A percentile compares a stretch with the other conserved stretches of the same genome.
These are phyloP conservation scores for Ips typographus DNA, from an alignment of 1,140 invertebrate genomes.

Conservation along the genomic window DNA sequence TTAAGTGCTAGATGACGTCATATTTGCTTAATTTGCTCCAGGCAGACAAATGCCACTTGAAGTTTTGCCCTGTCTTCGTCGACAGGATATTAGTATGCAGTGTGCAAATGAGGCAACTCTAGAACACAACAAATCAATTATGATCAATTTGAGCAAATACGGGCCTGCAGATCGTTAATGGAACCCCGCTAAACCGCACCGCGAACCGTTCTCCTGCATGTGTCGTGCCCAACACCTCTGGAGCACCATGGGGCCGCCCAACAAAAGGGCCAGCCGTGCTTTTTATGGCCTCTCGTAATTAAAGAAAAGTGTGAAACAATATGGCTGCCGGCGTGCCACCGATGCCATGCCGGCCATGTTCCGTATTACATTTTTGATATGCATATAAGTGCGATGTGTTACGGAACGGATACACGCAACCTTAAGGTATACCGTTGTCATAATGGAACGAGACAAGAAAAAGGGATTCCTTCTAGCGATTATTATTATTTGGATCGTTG, in stretches of 20 bases:
- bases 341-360: slow-evolving; percentile 23
- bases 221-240: slow-evolving; percentile 29
- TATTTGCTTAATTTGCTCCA: too few species aligned
- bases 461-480: too few species aligned
- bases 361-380: slow-evolving; percentile 20
- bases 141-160: background rate
- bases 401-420: background rate
- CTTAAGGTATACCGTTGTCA: too few species aligned
- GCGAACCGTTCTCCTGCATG: slow-evolving; percentile 7
- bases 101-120: too few species aligned
- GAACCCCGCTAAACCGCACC: slow-evolving; percentile 21
- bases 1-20: too few species aligned
- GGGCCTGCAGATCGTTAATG: slow-evolving; percentile 10
- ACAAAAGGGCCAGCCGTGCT: slow-evolving; percentile 27
- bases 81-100: too few species aligned
- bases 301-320: slow-evolving; percentile 32
- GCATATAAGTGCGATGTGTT: slow-evolving; percentile 14
- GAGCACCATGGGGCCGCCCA: slow-evolving; percentile 25
- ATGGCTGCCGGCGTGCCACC: slow-evolving; percentile 24
- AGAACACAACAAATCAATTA: too few species aligned
- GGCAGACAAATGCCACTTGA: too few species aligned
- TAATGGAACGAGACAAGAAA: too few species aligned
- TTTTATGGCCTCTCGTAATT: slow-evolving; percentile 33
- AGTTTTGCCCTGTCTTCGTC: too few species aligned
- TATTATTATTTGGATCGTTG: too few species aligned